Evolutionary conservation across 2,888 invertebrate species (phyloP), one percentile per base, ranked within the genome.

Genomic region (Mythimna albipuncta): DNA sequence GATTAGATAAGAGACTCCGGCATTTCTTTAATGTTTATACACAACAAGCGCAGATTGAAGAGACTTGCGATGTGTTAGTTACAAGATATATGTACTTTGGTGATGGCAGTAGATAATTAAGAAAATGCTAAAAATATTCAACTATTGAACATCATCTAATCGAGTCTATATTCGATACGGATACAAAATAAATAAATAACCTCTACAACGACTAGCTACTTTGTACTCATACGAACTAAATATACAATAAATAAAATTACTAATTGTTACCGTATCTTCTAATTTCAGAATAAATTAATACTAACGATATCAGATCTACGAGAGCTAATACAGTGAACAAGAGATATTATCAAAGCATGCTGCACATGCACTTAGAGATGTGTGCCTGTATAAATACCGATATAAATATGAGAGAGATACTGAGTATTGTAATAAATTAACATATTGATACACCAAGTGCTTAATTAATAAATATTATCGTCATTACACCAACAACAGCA

Each of bases 181-280:
- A 76, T 64, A 77, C 63, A 66, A 79, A 83, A 81, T 85, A 85
- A 87, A 86, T 83, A 85, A 84, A 81, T 86, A 84, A 87, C 68
- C 70, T 82, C 88, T 88, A 92, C 91, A 87, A 91, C 91, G 94
- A 94, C 94, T 94, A 94, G 93, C 94, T 94, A 94, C 93, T 94
- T 94, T 95, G 94, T 94, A 94, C 94, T 93, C 88, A 88, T 85
- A 87, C 84, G 77, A 84, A 88, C 82, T 85, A 86, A 87, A 82
- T 74, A 82, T 83, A 86, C 78, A 77, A 80, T 82, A 83, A 85
- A 84, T 85, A 79, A 82, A 83, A 82, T 82, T 75, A 73, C 77
- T 76, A 71, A 75, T 81, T 78, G 81, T 72, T 85, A 82, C 85
- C 71, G 83, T 88, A 88, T 85, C 84, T 84, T 78, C 70, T 72